A percentile compares a stretch with the other conserved stretches of the same genome.
Conservation (phyloP, 2,113 vertebrate species). For the Heloderma charlesbogerti region DNA sequence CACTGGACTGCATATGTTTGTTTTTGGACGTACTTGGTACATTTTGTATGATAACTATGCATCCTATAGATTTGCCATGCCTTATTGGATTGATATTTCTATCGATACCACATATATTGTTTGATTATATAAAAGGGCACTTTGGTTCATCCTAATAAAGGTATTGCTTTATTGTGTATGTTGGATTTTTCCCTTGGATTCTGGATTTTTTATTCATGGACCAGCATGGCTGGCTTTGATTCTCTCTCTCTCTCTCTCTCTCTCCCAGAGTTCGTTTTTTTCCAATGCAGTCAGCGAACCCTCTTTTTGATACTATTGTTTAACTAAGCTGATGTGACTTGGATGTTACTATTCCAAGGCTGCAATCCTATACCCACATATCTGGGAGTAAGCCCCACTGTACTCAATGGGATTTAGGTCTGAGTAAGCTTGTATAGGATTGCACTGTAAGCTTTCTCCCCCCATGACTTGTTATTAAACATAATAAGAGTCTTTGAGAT, state of each 20-base stretch:
- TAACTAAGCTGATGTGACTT: slow-evolving; percentile 1
- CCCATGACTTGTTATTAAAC: slow-evolving; percentile 65
- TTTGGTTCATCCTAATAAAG: too few species aligned
- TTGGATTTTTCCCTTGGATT: too few species aligned
- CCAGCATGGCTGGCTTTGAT: too few species aligned
- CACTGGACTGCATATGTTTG: neutral
- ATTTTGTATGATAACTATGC: neutral
- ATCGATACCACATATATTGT: neutral
- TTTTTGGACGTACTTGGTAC: neutral
- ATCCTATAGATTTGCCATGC: neutral
- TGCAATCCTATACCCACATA: neutral
- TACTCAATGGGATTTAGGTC: neutral
- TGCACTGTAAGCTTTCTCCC: slow-evolving; percentile 56
- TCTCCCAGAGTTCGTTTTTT: neutral
- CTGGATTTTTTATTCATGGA: too few species aligned
- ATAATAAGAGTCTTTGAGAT: slow-evolving; percentile 69
- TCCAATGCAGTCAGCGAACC: neutral
- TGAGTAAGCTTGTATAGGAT: neutral
- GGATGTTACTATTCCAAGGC: slow-evolving; percentile 50
- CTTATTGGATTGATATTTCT: neutral
- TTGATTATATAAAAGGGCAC: neutral
- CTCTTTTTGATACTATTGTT: neutral
- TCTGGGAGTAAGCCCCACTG: neutral
- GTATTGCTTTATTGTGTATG: too few species aligned
- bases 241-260: too few species aligned